Percentiles rank a stretch among this genome's conserved stretches.
phyloP scores from a whole-genome alignment of 2,888 invertebrate species.

The Drosophila mimetica region DNA sequence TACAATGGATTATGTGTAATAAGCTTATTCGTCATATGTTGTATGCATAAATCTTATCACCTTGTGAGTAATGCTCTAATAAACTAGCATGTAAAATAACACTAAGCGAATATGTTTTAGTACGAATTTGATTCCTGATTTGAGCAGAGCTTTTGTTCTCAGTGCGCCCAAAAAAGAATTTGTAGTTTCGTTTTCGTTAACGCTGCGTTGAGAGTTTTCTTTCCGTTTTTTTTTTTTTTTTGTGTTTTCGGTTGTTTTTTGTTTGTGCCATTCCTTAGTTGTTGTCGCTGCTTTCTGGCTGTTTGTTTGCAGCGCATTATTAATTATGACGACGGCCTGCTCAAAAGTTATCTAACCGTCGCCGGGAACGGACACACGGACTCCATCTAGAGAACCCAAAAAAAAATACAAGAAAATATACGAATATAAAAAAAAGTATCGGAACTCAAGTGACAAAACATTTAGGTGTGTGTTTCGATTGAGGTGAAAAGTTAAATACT shows the following conservation, averaged over 20 bases:
- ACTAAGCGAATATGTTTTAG: neutral
- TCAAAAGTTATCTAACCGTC: slow-evolving; percentile 76
- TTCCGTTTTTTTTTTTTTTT: slow-evolving; percentile 18
- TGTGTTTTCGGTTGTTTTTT: slow-evolving; percentile 21
- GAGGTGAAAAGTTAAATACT: slow-evolving; percentile 32
- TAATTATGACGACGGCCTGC: slow-evolving; percentile 69
- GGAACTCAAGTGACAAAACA: slow-evolving; percentile 9
- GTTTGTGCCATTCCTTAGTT: slow-evolving; percentile 32
- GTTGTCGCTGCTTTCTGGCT: slow-evolving; percentile 32
- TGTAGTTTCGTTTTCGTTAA: slow-evolving; percentile 61
- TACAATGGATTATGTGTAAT: neutral
- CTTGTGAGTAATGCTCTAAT: neutral
- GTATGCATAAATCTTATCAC: neutral
- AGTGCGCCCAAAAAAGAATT: slow-evolving; percentile 20
- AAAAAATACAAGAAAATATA: neutral
- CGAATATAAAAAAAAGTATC: neutral
- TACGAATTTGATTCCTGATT: neutral
- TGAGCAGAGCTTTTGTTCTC: slow-evolving; percentile 1
- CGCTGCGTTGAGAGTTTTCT: slow-evolving; percentile 55
- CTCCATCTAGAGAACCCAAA: slow-evolving; percentile 1
- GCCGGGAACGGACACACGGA: slow-evolving; percentile 57
- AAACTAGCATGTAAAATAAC: neutral
- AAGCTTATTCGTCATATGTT: neutral
- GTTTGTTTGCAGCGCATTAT: slow-evolving; percentile 66
- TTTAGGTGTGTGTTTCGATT: slow-evolving; percentile 1